These are phyloP conservation scores for Troilus luridus DNA, from an alignment of 2,888 invertebrate genomes.

Conservation along the genomic window DNA sequence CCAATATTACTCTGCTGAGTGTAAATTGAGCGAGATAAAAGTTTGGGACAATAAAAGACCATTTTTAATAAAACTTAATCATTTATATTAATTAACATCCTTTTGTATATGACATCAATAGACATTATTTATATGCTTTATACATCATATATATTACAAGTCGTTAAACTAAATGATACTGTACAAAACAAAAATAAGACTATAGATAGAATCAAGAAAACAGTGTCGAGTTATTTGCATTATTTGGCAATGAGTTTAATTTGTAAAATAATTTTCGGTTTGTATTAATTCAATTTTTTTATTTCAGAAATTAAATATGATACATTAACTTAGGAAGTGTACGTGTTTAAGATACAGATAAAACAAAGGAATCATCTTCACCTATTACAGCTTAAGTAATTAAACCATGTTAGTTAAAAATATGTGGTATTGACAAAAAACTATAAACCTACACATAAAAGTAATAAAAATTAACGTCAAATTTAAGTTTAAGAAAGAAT, in stretches of 20 bases:
- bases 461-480: slow-evolving; percentile 20
- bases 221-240: background rate
- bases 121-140: slow-evolving; percentile 20
- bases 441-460: background rate
- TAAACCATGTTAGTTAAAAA: background rate
- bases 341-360: background rate
- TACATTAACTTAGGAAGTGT: background rate
- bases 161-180: slow-evolving; percentile 2
- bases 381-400: background rate
- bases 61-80: slow-evolving; percentile 44
- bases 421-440: slow-evolving; percentile 35
- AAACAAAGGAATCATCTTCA: background rate
- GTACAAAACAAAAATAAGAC: slow-evolving; percentile 25
- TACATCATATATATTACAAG: slow-evolving; percentile 37
- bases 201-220: background rate
- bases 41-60: background rate
- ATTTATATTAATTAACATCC: slow-evolving; percentile 42
- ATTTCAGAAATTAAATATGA: background rate
- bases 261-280: background rate
- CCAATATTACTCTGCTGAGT: too few relatives aligned
- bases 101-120: slow-evolving; percentile 37
- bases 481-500: background rate
- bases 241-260: background rate
- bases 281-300: background rate
- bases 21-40: background rate